phyloP scores from a whole-genome alignment of 2,113 vertebrate genomes.

The Python bivittatus region DNA sequence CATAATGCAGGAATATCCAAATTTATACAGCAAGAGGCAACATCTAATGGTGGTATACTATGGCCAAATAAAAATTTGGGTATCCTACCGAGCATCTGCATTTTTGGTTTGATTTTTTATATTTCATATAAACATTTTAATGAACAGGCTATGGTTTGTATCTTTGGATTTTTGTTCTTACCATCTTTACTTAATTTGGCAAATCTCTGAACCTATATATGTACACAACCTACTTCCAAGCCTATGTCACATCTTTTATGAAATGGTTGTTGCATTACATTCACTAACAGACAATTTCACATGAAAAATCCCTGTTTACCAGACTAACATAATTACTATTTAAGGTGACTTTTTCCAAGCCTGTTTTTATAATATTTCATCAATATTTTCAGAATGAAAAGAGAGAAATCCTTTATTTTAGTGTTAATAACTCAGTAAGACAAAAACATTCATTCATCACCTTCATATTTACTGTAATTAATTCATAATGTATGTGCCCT shows the following conservation, averaged over 20 bases:
- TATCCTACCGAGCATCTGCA: background rate
- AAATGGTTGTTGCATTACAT: background rate
- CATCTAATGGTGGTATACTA: background rate
- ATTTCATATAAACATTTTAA: background rate
- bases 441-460: background rate
- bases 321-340: background rate
- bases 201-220: background rate
- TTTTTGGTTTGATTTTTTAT: background rate
- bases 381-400: background rate
- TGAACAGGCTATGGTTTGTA: background rate
- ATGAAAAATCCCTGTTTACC: background rate
- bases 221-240: background rate
- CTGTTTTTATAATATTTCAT: background rate
- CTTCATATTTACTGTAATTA: background rate
- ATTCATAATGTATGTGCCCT: background rate
- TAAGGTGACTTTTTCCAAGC: accelerated
- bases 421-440: background rate
- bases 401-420: background rate
- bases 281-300: background rate
- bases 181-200: background rate
- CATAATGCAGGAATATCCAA: background rate
- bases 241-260: background rate
- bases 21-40: background rate
- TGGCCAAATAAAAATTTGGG: background rate
- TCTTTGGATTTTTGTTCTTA: background rate